Conservation (phyloP, 2,797 vertebrate genomes). For the Pipistrellus pipistrellus region DNA sequence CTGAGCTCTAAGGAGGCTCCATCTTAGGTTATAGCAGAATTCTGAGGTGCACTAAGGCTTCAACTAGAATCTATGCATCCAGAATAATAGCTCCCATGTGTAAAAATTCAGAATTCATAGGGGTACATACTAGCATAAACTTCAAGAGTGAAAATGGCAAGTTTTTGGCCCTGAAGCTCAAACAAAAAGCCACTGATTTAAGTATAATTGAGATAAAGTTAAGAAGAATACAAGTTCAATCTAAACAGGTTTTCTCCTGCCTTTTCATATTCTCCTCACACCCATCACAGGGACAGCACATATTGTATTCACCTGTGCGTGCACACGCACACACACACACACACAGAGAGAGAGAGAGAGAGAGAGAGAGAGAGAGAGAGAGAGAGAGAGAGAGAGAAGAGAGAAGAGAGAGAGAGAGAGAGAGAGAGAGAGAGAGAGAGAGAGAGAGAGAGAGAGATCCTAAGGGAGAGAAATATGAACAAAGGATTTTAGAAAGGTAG, state of each 20-base stretch:
- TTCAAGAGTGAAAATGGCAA: slow-evolving; percentile 30
- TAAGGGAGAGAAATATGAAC: neutral
- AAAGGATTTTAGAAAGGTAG: neutral
- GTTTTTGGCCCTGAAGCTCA: neutral
- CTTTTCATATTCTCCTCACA: neutral
- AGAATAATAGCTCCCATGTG: neutral
- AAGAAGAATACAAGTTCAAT: slow-evolving; percentile 36
- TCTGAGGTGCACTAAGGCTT: neutral
- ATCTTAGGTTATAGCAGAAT: slow-evolving; percentile 18
- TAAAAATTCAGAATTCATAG: slow-evolving; percentile 40
- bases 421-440: neutral
- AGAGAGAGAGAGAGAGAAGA: neutral
- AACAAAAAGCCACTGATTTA: neutral
- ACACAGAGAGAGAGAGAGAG: neutral
- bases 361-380: neutral
- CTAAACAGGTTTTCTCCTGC: neutral
- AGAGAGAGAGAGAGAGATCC: neutral
- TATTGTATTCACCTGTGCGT: neutral
- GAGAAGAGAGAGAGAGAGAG: neutral
- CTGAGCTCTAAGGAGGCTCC: neutral
- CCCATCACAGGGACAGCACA: neutral
- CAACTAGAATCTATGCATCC: slow-evolving; percentile 8
- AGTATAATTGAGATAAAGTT: slow-evolving; percentile 7
- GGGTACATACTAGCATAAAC: slow-evolving; percentile 38
- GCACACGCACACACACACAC: neutral